phyloP scores from a whole-genome alignment of 1,140 invertebrate genomes.

The Calephelis nemesis region DNA sequence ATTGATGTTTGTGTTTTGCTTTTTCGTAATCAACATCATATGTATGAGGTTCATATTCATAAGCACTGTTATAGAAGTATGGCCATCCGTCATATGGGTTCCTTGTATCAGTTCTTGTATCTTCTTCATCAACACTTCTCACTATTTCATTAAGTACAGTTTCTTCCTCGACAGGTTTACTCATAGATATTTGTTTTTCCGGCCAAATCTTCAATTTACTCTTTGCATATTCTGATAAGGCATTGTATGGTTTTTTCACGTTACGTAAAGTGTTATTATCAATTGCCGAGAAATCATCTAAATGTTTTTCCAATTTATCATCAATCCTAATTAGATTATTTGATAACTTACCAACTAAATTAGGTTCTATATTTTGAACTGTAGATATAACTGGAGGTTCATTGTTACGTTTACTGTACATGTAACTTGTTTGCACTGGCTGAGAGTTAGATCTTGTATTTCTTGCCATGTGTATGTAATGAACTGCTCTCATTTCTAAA shows the following conservation, averaged over 20 bases:
- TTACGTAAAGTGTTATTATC: constrained; percentile 1
- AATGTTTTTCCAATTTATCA: constrained; percentile 1
- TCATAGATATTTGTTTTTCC: constrained; percentile 13
- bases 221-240: constrained; percentile 2
- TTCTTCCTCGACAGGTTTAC: constrained; percentile 14
- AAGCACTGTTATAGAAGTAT: constrained; percentile 47
- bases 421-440: constrained; percentile 39
- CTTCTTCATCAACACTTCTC: constrained; percentile 50
- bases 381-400: constrained; percentile 1
- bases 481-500: constrained; percentile 35
- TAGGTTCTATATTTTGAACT: constrained; percentile 5
- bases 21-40: constrained; percentile 44
- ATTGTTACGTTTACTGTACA: constrained; percentile 30
- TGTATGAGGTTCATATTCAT: constrained; percentile 50
- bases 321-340: constrained; percentile 4
- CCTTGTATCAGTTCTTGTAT: constrained; percentile 49
- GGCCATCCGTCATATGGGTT: constrained; percentile 51
- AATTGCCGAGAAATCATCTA: neutral
- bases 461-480: constrained; percentile 36
- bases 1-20: constrained; percentile 55
- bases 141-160: constrained; percentile 17
- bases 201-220: constrained; percentile 21
- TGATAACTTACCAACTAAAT: constrained; percentile 7
- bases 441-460: constrained; percentile 39
- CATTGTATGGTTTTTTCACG: neutral